Evolutionary conservation across 2,797 vertebrate species (phyloP).

Genomic region (Phrynocephalus guinanensis): DNA sequence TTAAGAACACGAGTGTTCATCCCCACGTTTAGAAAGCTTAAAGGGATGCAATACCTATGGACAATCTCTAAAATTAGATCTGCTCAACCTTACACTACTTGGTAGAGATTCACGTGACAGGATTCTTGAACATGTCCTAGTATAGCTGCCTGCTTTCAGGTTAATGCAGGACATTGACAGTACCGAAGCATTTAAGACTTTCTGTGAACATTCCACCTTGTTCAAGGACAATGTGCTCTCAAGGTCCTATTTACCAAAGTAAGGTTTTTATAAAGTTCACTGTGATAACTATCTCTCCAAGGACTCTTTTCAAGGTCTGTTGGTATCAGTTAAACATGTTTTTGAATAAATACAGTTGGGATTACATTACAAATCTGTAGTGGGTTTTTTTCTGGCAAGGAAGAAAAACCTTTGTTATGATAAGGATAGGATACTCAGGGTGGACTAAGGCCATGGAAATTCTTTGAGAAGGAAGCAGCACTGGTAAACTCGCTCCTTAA

Average conservation of each 20-base stretch:
- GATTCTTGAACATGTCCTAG: fast-evolving
- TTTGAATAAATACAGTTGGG: too few relatives aligned
- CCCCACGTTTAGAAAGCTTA: slow-evolving; percentile 32
- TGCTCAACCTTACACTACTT: slow-evolving; percentile 45
- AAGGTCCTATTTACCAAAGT: background rate
- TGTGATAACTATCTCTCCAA: background rate
- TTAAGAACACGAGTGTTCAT: slow-evolving; percentile 30
- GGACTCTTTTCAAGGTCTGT: background rate
- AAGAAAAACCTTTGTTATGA: too few relatives aligned
- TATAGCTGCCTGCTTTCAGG: slow-evolving; percentile 3
- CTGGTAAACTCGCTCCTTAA: too few relatives aligned
- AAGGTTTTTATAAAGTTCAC: background rate
- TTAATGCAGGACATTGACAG: slow-evolving; percentile 30
- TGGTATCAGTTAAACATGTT: background rate
- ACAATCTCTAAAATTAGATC: slow-evolving; percentile 43
- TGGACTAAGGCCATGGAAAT: too few relatives aligned
- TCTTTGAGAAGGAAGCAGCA: too few relatives aligned
- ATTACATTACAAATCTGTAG: too few relatives aligned
- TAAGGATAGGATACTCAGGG: too few relatives aligned
- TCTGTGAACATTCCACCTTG: slow-evolving; percentile 22
- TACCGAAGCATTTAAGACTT: slow-evolving; percentile 1
- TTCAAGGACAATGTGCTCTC: background rate
- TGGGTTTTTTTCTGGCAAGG: too few relatives aligned
- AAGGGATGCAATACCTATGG: slow-evolving; percentile 33
- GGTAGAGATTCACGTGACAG: slow-evolving; percentile 20